Evolutionary conservation across 2,797 vertebrate species (phyloP), one percentile per base, ranked within the genome.

Genomic region (Melanotaenia parkinsoni): DNA sequence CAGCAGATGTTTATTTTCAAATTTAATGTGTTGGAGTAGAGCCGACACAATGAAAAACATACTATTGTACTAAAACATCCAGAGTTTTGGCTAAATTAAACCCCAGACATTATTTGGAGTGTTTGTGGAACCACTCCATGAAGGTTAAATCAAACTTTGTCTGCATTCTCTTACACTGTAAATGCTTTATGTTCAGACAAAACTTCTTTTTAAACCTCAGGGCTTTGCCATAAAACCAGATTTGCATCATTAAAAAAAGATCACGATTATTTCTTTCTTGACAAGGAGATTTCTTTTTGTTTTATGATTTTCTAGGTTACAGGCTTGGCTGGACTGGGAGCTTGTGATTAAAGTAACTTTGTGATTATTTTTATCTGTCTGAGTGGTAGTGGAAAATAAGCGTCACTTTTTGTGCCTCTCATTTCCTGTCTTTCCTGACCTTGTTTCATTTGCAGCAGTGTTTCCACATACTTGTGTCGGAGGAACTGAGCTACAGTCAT

Each of bases 1-100:
- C 50, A 73, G 24, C 68, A 76, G 67, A 64, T 88, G 79, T 77
- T 89, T 85, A 37, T 70, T 79, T 78, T 86, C 65, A 72, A 63
- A 70, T 61, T n/a, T 61, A 74, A 12, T 11, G 43, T 56, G 37
- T 58, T 84, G 76, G 81, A 75, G 7, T 1, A 24, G 1, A 79
- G 67, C 77, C 83, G 78, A 57, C 69, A 57, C 62, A 57, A 68
- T 70, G 22, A 71, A 70, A 64, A 67, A 66, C 58, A 66, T 35
- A 78, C 75, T 54, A 72, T 32, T 33, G 59, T 50, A 24, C 51
- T 63, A 53, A 85, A 62, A 63, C 50, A 72, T 64, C 35, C 53
- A 83, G 70, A 43, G 75, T 58, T 33, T 61, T 58, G 20, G 58
- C 18, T 8, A 9, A 70, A 40, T 82, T 75, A 81, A 67, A 85